These are phyloP conservation scores for Argynnis bischoffii DNA, from an alignment of 2,888 invertebrate species.

Conservation along the genomic window DNA sequence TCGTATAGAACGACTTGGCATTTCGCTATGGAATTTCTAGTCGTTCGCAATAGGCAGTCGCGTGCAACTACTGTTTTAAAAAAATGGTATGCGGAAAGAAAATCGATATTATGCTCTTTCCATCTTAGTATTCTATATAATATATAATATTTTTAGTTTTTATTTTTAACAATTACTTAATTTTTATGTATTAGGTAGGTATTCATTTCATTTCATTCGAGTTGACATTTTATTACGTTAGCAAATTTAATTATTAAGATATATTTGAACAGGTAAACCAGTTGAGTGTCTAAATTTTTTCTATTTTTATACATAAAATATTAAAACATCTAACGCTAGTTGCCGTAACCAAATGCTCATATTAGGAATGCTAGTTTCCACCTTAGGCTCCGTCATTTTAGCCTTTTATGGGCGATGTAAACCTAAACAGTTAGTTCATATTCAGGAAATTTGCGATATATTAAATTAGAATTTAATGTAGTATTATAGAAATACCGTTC, in stretches of 20 bases:
- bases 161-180: too few species aligned
- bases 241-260: too few species aligned
- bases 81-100: conserved; percentile 4
- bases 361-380: conserved; percentile 21
- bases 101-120: background rate
- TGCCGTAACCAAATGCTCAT: conserved; percentile 26
- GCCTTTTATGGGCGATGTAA: conserved; percentile 29
- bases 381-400: conserved; percentile 26
- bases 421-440: too few species aligned
- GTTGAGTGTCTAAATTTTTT: too few species aligned
- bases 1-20: conserved; percentile 25
- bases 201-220: too few species aligned
- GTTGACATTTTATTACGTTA: too few species aligned
- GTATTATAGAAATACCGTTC: too few species aligned
- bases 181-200: too few species aligned
- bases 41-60: conserved; percentile 15
- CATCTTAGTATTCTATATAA: conserved; percentile 3
- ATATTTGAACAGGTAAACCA: too few species aligned
- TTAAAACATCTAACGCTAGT: conserved; percentile 8
- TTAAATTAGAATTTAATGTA: too few species aligned
- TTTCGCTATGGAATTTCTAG: conserved; percentile 29
- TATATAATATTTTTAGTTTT: too few species aligned
- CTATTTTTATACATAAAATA: background rate
- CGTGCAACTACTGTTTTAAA: conserved; percentile 17
- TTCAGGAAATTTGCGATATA: too few species aligned